Conservation (phyloP, 2,797 vertebrate species). For the Uromys caudimaculatus region DNA sequence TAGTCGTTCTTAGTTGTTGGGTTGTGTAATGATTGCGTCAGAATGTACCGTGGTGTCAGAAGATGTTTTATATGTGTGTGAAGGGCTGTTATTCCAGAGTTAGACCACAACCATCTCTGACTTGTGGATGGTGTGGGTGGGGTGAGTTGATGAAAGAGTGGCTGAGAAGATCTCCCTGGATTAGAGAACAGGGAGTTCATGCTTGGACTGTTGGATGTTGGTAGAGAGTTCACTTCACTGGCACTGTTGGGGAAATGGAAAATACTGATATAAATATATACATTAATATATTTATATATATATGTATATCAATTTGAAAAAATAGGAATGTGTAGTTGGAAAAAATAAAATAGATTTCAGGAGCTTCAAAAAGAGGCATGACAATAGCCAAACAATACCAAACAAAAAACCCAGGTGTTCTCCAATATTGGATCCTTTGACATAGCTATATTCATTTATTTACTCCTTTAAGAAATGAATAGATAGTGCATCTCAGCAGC, state of each 20-base stretch:
- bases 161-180: slow-evolving; percentile 52
- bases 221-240: slow-evolving; percentile 18
- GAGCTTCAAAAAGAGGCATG: background rate
- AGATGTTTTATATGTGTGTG: slow-evolving; percentile 57
- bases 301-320: background rate
- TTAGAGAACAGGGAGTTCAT: slow-evolving; percentile 65
- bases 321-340: background rate
- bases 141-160: slow-evolving; percentile 17
- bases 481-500: background rate
- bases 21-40: slow-evolving; percentile 33
- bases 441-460: background rate
- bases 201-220: background rate
- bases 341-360: background rate
- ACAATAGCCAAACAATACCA: background rate
- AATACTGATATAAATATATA: background rate
- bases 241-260: background rate
- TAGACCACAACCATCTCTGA: slow-evolving; percentile 3
- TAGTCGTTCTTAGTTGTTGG: slow-evolving; percentile 14
- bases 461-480: background rate
- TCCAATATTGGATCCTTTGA: background rate
- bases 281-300: background rate
- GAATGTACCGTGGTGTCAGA: background rate
- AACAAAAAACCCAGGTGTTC: background rate
- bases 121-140: slow-evolving; percentile 42
- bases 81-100: slow-evolving; percentile 66